A percentile compares a stretch with the other conserved stretches of the same genome.
Conservation (phyloP, 1,140 invertebrate species). For the Zaprionus camerounensis region DNA sequence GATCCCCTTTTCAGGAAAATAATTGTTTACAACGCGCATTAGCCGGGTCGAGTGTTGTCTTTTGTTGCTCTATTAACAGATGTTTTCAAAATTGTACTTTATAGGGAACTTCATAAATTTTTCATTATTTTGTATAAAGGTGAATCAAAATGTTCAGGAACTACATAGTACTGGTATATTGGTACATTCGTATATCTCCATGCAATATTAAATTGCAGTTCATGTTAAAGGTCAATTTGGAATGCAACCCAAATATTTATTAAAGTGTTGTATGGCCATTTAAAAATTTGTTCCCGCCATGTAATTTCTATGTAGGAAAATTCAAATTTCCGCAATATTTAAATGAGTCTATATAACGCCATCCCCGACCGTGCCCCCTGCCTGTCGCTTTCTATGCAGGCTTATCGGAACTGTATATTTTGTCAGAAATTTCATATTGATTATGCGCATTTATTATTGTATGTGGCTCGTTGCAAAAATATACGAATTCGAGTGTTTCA, state of each 20-base stretch:
- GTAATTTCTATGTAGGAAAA: slow-evolving; percentile 1
- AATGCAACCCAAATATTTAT: slow-evolving; percentile 6
- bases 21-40: slow-evolving; percentile 37
- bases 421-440: neutral
- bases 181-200: neutral
- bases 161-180: no score
- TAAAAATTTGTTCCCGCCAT: neutral
- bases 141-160: no score
- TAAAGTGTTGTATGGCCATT: neutral
- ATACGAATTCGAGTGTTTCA: slow-evolving; percentile 1
- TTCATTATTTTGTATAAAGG: neutral
- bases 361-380: neutral
- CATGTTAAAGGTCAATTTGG: neutral
- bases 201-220: neutral
- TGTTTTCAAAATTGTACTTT: neutral
- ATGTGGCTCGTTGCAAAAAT: slow-evolving; percentile 9
- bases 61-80: slow-evolving; percentile 14
- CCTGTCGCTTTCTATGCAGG: neutral
- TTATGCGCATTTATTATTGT: slow-evolving; percentile 15
- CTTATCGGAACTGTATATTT: slow-evolving; percentile 10
- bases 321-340: slow-evolving; percentile 8
- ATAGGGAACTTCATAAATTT: neutral
- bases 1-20: neutral
- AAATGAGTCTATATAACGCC: neutral
- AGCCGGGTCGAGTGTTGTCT: slow-evolving; percentile 22